Base-by-base conservation (phyloP, 2,113 vertebrate species). In the Canis aureus region DNA sequence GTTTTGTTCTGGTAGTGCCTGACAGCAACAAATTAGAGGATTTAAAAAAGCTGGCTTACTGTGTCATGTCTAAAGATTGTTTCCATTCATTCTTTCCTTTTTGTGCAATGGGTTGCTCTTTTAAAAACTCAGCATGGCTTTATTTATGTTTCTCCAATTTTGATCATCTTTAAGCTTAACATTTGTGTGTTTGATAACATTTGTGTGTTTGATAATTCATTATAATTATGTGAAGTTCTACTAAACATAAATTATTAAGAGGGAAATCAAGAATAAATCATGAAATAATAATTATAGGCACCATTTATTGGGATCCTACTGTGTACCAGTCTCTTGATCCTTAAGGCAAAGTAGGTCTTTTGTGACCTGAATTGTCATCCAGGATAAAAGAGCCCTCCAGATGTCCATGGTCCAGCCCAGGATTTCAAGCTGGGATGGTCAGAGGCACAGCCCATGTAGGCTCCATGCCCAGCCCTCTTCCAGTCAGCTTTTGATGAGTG, bases 381-480 rank as follows among this genome's bases (percentile, higher is more conserved):
- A 10, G 8, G 22, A 7, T 17, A 4, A 8, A 55, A 25, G 55
- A 17, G 2, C 4, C 3, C 59, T 66, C 55, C 10, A 23, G 29
- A 43, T n/a, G 38, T 20, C 29, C 12, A 2, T 23, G 11, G n/a
- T 66, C 35, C 66, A n/a, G 19, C 25, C 35, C 49, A 32, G 23
- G 11, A 9, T 16, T 80, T 80, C 53, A 57, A 2, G 27, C 25
- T 66, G 64, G 35, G 38, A 3, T 60, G 9, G n/a, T 11, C 5
- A 27, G 20, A 59, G 10, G 32, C 74, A 13, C 1, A 3, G 1
- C 2, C 0, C 10, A 8, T 2, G 1, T 0, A 7, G 8, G 55
- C 16, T 4, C 4, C 15, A 1, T 2, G 4, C 23, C 7, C 35
- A 2, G 6, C 3, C 32, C 15, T 71, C 11, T 57, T 19, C 53